A percentile compares a stretch with the other conserved stretches of the same genome.
Evolutionary conservation across 2,797 vertebrate species (phyloP).

Genomic region (Craterocephalus amniculus): DNA sequence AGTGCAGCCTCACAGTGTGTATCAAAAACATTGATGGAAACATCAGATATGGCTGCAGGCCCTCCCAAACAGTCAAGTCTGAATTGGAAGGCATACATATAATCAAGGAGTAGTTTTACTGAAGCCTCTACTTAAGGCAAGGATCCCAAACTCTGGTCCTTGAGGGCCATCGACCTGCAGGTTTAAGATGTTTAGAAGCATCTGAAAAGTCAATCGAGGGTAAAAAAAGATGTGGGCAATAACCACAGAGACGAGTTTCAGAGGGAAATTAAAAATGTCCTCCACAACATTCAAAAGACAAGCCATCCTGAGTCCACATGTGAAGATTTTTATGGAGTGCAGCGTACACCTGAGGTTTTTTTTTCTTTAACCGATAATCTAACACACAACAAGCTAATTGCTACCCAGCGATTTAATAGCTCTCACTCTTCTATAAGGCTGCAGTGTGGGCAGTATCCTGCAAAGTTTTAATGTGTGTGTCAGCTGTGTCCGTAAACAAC

Average conservation of each 20-base stretch:
- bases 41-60: background rate
- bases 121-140: background rate
- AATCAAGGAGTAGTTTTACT: no score
- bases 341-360: background rate
- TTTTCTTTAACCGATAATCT: slow-evolving; percentile 11
- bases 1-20: background rate
- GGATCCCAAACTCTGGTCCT: background rate
- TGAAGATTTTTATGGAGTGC: background rate
- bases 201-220: background rate
- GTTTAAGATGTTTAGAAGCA: background rate
- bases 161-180: background rate
- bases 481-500: slow-evolving; percentile 61
- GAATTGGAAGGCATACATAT: background rate
- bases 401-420: slow-evolving; percentile 29
- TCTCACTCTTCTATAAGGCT: slow-evolving; percentile 26
- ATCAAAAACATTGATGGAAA: background rate
- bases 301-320: background rate
- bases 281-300: background rate
- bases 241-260: background rate
- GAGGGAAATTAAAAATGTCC: background rate
- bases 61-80: background rate
- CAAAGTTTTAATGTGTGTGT: slow-evolving; percentile 23
- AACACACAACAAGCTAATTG: slow-evolving; percentile 17
- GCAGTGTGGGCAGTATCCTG: slow-evolving; percentile 28
- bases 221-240: background rate